These are phyloP conservation scores for Phalacrocorax brasilianus DNA, from an alignment of 2,113 vertebrate genomes.

Conservation along the genomic window DNA sequence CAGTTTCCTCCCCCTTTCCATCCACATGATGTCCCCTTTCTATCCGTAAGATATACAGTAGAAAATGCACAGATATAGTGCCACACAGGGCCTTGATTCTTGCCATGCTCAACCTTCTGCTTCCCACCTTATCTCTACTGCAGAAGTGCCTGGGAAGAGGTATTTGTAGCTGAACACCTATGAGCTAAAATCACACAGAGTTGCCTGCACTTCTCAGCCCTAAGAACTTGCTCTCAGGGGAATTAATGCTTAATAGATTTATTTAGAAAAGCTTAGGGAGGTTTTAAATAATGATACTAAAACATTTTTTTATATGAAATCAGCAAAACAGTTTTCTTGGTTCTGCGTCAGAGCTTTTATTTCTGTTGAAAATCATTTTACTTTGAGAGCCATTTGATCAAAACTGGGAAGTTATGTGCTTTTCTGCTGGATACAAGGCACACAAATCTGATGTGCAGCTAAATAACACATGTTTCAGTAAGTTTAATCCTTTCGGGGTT, in stretches of 20 bases:
- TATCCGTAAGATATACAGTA: not conserved
- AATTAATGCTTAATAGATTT: not conserved
- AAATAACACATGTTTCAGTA: not conserved
- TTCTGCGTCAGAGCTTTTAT: not conserved
- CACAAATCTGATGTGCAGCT: not conserved
- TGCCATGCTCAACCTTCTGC: not conserved
- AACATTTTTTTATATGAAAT: not conserved
- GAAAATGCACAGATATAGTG: not conserved
- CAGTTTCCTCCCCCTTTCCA: not conserved
- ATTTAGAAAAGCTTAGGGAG: not conserved
- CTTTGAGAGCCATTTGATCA: not conserved
- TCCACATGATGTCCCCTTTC: not conserved
- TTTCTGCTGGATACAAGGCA: not conserved
- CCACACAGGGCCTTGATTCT: not conserved
- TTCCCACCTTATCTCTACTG: not conserved
- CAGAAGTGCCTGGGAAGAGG: not conserved
- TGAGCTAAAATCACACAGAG: not conserved
- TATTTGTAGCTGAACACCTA: rapidly evolving
- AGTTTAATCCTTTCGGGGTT: not conserved
- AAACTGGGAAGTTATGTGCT: not conserved
- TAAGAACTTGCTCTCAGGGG: not conserved
- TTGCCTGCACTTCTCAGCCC: not conserved
- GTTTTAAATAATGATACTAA: not conserved
- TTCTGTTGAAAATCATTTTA: not conserved
- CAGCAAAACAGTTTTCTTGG: not conserved